Percentiles rank a stretch among this genome's conserved stretches.
Evolutionary conservation across 2,888 invertebrate genomes (phyloP).

Genomic region (Margaritifera margaritifera): DNA sequence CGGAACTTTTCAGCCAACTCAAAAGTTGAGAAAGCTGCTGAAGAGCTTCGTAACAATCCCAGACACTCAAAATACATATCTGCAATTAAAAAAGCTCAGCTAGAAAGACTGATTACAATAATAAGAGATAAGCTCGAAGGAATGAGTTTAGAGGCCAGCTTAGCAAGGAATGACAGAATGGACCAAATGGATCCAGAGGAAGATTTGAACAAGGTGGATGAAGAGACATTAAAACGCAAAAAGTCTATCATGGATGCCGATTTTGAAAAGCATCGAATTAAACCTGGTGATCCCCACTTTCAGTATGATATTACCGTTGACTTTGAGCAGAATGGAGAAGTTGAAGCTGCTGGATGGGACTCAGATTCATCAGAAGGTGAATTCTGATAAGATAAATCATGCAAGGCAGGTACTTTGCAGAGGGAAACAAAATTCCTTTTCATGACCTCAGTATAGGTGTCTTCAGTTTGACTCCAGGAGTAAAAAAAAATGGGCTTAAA

Average conservation of each 20-base stretch:
- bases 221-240: conserved; percentile 71
- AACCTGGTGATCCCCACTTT: conserved; percentile 73
- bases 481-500: too few species aligned
- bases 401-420: too few species aligned
- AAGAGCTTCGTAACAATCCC: conserved; percentile 67
- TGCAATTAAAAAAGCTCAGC: conserved; percentile 69
- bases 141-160: conserved; percentile 69
- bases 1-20: conserved; percentile 73
- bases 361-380: conserved; percentile 31
- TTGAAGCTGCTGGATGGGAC: conserved; percentile 73
- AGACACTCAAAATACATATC: conserved; percentile 71
- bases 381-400: too few species aligned
- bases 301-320: conserved; percentile 75
- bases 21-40: conserved; percentile 65
- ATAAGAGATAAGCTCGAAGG: conserved; percentile 74
- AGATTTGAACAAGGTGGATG: conserved; percentile 74
- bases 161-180: conserved; percentile 68
- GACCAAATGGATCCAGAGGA: conserved; percentile 74
- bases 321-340: conserved; percentile 63
- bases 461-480: too few species aligned
- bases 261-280: conserved; percentile 73
- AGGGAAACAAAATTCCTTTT: too few species aligned
- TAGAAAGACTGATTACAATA: conserved; percentile 74
- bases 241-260: conserved; percentile 75
- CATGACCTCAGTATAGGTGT: too few species aligned